phyloP scores from a whole-genome alignment of 2,797 vertebrate species.

The Falco rusticolus region DNA sequence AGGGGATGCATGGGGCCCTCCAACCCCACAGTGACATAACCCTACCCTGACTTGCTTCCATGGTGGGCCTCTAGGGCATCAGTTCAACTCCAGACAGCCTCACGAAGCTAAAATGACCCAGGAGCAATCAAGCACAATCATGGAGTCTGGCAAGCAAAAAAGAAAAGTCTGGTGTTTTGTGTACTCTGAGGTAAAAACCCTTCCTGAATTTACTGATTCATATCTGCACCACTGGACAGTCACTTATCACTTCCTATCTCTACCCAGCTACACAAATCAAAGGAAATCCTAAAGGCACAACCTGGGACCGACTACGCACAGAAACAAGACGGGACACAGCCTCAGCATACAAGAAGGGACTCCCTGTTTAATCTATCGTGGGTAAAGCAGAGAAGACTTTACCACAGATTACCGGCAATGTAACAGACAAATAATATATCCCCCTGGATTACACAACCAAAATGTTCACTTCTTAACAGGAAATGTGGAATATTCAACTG shows the following conservation, averaged over 20 bases:
- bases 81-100: not conserved
- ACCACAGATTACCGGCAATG: not conserved
- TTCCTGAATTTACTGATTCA: not conserved
- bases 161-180: not conserved
- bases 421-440: not conserved
- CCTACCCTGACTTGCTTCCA: not conserved
- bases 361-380: not conserved
- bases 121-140: not conserved
- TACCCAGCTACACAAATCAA: not conserved
- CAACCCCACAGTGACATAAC: not conserved
- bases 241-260: not conserved
- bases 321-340: not conserved
- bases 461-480: not conserved
- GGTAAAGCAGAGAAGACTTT: not conserved
- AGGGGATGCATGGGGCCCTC: not conserved
- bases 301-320: not conserved
- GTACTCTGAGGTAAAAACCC: not conserved
- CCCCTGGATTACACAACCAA: not conserved
- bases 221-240: not conserved
- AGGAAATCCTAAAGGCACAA: not conserved
- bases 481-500: not conserved
- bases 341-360: not conserved
- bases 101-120: not conserved
- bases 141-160: not conserved
- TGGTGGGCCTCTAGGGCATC: fast-evolving